A percentile compares a stretch with the other conserved stretches of the same genome.
Evolutionary conservation across 30 jellyfish, hydroid and myxozoan species (phyloP).

Genomic region (Aurelia sp.): DNA sequence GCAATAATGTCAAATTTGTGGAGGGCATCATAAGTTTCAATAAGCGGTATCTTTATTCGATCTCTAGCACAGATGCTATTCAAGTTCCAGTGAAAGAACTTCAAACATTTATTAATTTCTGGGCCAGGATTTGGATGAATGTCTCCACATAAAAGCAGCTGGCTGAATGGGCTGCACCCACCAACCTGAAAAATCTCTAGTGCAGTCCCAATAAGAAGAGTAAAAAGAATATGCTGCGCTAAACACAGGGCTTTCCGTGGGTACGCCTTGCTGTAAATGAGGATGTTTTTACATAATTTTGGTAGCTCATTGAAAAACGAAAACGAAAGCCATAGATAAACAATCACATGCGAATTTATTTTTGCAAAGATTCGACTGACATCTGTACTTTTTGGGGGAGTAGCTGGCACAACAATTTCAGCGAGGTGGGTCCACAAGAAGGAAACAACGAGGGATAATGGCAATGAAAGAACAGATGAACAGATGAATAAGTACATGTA

Average conservation of each 20-base stretch:
- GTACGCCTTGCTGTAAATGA: constrained; percentile 47
- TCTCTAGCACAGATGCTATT: neutral
- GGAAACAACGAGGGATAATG: neutral
- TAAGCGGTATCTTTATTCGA: too few relatives aligned
- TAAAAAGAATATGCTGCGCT: constrained; percentile 46
- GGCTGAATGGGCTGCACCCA: too few relatives aligned
- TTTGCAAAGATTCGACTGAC: constrained; percentile 31
- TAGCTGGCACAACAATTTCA: constrained; percentile 37
- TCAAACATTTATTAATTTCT: too few relatives aligned
- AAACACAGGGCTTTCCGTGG: constrained; percentile 33
- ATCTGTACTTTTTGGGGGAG: constrained; percentile 41
- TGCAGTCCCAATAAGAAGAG: constrained; percentile 34
- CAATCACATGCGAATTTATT: neutral
- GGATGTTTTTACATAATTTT: constrained; percentile 32
- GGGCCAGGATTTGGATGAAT: too few relatives aligned
- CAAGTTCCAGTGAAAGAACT: too few relatives aligned
- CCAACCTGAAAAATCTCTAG: constrained; percentile 29
- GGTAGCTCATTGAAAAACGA: constrained; percentile 42
- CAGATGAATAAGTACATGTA: too few relatives aligned
- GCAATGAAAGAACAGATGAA: too few relatives aligned
- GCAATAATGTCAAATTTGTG: too few relatives aligned
- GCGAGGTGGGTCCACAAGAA: constrained; percentile 53
- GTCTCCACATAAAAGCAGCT: too few relatives aligned
- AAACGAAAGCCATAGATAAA: constrained; percentile 14
- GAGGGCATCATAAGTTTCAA: too few relatives aligned